Conservation (phyloP, 2,888 invertebrate genomes). For the Clanis bilineata region DNA sequence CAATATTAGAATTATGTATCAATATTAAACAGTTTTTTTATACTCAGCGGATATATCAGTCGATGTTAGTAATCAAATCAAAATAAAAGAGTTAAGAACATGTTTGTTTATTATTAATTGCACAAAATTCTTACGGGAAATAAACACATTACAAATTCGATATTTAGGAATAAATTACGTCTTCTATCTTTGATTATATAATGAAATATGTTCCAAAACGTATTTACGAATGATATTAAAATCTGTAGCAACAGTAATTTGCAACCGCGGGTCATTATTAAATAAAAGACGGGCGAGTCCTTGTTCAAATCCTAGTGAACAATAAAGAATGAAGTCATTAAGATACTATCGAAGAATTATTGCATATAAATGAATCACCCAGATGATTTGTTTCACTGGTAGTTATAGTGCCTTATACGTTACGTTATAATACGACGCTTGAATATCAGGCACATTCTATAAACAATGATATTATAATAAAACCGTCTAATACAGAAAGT, state of each 20-base stretch:
- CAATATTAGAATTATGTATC: background rate
- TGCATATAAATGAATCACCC: slow-evolving; percentile 29
- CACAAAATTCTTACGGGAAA: background rate
- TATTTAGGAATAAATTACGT: too few relatives aligned
- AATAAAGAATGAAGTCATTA: slow-evolving; percentile 39
- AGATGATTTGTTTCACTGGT: slow-evolving; percentile 23
- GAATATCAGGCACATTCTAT: background rate
- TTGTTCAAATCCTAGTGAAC: slow-evolving; percentile 21
- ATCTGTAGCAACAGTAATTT: too few relatives aligned
- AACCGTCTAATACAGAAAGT: too few relatives aligned
- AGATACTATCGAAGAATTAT: slow-evolving; percentile 28
- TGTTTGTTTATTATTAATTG: background rate
- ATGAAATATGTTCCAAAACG: too few relatives aligned
- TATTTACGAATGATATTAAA: too few relatives aligned
- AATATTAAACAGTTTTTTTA: background rate
- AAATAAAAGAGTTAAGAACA: too few relatives aligned
- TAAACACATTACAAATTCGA: too few relatives aligned
- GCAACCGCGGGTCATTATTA: too few relatives aligned
- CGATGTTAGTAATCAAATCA: too few relatives aligned
- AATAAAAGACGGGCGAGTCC: background rate
- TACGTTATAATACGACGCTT: background rate
- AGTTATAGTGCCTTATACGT: slow-evolving; percentile 25
- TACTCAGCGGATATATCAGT: background rate
- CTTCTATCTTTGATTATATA: too few relatives aligned
- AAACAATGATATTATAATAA: background rate